phyloP scores from a whole-genome alignment of 1,140 invertebrate genomes.

The Ceratosolen solmsi region DNA sequence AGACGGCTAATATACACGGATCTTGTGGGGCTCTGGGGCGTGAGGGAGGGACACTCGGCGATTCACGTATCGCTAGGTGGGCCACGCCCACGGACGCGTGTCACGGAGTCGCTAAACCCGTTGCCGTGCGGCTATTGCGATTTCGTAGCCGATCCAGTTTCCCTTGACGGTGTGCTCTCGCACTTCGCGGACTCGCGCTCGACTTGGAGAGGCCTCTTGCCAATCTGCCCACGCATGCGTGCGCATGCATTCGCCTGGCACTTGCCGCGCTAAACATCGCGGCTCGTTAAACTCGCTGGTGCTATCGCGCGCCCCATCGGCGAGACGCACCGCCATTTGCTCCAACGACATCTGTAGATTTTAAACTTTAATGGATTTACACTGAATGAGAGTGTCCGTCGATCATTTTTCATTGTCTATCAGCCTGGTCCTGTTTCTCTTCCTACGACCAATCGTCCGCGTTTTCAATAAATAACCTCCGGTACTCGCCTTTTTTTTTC shows the following conservation, averaged over 20 bases:
- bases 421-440: no score
- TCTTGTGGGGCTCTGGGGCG: background rate
- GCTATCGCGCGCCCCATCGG: constrained; percentile 14
- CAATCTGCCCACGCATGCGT: constrained; percentile 10
- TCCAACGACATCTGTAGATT: constrained; percentile 8
- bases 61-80: constrained; percentile 8
- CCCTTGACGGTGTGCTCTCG: background rate
- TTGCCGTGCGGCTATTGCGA: constrained; percentile 34
- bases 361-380: constrained; percentile 17
- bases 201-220: background rate
- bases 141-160: constrained; percentile 47
- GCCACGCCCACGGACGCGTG: constrained; percentile 17
- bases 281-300: background rate
- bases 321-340: constrained; percentile 1
- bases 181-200: background rate
- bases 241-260: background rate
- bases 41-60: background rate
- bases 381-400: background rate
- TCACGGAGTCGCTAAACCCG: constrained; percentile 5
- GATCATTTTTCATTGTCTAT: background rate
- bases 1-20: constrained; percentile 26
- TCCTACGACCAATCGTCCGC: no score
- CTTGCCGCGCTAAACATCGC: constrained; percentile 27
- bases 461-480: no score
- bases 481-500: background rate